A percentile compares a stretch with the other conserved stretches of the same genome.
These are phyloP conservation scores for Danionella cerebrum DNA, from an alignment of 2,113 vertebrate species.

Conservation along the genomic window DNA sequence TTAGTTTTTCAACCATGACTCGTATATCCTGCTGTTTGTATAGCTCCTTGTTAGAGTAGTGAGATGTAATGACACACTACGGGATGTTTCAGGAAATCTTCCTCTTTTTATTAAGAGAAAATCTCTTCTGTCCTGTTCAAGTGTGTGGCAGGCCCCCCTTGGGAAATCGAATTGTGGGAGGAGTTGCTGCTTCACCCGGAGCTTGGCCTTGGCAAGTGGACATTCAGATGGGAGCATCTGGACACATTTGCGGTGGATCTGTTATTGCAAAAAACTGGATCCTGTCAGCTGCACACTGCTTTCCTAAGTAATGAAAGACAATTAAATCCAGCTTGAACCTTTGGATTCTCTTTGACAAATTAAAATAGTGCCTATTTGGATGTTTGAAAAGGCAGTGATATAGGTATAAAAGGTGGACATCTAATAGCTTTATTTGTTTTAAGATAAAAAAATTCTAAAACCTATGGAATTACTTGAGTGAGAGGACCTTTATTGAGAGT, in stretches of 20 bases:
- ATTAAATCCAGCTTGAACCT: no score
- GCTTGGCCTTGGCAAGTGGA: constrained; percentile 81
- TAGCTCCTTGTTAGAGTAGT: constrained; percentile 38
- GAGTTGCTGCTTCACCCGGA: constrained; percentile 48
- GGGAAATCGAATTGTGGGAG: constrained; percentile 71
- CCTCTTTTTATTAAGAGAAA: constrained; percentile 39
- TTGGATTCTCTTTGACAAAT: no score
- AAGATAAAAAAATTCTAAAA: no score
- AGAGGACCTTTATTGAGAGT: no score
- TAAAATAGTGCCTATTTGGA: no score
- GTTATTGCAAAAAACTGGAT: constrained; percentile 61
- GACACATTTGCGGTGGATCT: constrained; percentile 59
- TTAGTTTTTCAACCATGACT: neutral
- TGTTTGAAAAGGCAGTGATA: no score
- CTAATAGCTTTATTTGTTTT: no score
- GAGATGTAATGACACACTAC: neutral
- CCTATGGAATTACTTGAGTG: no score
- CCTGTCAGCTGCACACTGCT: constrained; percentile 62
- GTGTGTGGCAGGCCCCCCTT: constrained; percentile 51
- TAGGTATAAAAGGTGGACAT: no score
- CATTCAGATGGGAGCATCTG: constrained; percentile 54
- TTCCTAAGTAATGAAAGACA: constrained; percentile 38
- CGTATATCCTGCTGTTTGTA: neutral
- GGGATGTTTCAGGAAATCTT: neutral
- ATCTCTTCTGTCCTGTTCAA: constrained; percentile 21